Conservation (phyloP, 1,140 invertebrate species). For the Bombus superbus region DNA sequence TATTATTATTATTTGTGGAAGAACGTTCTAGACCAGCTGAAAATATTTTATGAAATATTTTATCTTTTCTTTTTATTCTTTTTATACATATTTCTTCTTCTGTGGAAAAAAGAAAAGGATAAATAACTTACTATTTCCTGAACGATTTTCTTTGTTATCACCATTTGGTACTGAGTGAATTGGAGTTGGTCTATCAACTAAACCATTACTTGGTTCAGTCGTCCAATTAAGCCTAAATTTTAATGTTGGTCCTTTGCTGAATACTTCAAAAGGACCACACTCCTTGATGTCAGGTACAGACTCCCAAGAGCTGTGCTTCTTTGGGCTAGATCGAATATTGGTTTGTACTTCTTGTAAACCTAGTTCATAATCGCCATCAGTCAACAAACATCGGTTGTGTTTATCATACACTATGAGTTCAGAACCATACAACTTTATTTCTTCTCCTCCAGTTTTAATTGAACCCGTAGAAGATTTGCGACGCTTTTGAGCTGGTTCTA, state of each 20-base stretch:
- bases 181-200: constrained; percentile 86
- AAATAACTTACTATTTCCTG: constrained; percentile 78
- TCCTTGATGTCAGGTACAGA: constrained; percentile 89
- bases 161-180: constrained; percentile 82
- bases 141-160: constrained; percentile 86
- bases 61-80: neutral
- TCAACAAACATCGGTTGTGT: constrained; percentile 92
- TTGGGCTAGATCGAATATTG: constrained; percentile 84
- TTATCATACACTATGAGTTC: constrained; percentile 96
- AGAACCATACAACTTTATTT: constrained; percentile 89
- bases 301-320: constrained; percentile 91
- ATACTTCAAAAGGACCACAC: constrained; percentile 87
- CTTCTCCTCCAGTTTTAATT: constrained; percentile 80
- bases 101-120: neutral
- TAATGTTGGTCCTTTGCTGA: constrained; percentile 89
- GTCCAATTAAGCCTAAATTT: constrained; percentile 94
- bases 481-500: constrained; percentile 86
- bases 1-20: constrained; percentile 73
- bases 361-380: constrained; percentile 95
- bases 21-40: constrained; percentile 76
- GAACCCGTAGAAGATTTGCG: constrained; percentile 83
- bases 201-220: constrained; percentile 87
- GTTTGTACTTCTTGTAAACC: constrained; percentile 89
- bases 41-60: constrained; percentile 41
- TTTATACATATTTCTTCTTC: neutral